These are phyloP conservation scores for Trididemnum clinides DNA, from an alignment of 23 tunicate genomes.

Conservation along the genomic window DNA sequence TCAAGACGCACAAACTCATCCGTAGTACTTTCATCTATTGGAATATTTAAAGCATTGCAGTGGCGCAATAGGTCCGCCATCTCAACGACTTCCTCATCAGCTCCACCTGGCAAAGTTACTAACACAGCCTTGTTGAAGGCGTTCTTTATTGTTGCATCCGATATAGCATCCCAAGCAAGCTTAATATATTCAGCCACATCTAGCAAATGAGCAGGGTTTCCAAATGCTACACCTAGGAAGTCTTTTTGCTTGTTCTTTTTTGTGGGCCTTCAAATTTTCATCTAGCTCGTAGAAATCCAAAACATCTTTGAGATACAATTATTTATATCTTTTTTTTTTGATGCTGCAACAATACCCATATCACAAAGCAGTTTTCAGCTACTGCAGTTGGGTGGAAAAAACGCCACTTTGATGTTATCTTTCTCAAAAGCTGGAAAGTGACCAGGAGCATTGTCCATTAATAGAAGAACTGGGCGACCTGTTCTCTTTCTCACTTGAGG, in stretches of 20 bases:
- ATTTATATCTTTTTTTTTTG: slow-evolving; percentile 41
- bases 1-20: slow-evolving; percentile 27
- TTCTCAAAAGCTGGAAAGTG: slow-evolving; percentile 43
- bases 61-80: slow-evolving; percentile 35
- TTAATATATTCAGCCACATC: slow-evolving; percentile 33
- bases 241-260: slow-evolving; percentile 30
- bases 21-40: slow-evolving; percentile 13
- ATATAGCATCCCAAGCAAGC: slow-evolving; percentile 14
- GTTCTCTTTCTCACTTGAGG: slow-evolving; percentile 48
- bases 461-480: slow-evolving; percentile 39
- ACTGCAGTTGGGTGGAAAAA: slow-evolving; percentile 50
- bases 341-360: slow-evolving; percentile 53
- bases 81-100: neutral
- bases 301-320: slow-evolving; percentile 14
- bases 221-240: slow-evolving; percentile 18
- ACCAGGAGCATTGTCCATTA: slow-evolving; percentile 38
- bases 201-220: slow-evolving; percentile 38
- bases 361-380: slow-evolving; percentile 50
- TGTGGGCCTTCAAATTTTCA: slow-evolving; percentile 12
- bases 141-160: slow-evolving; percentile 31
- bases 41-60: slow-evolving; percentile 13
- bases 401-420: slow-evolving; percentile 32
- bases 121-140: slow-evolving; percentile 27
- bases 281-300: slow-evolving; percentile 17
- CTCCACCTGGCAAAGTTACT: slow-evolving; percentile 18